Evolutionary conservation across 2,888 invertebrate genomes (phyloP).

Genomic region (Lasius platythorax): DNA sequence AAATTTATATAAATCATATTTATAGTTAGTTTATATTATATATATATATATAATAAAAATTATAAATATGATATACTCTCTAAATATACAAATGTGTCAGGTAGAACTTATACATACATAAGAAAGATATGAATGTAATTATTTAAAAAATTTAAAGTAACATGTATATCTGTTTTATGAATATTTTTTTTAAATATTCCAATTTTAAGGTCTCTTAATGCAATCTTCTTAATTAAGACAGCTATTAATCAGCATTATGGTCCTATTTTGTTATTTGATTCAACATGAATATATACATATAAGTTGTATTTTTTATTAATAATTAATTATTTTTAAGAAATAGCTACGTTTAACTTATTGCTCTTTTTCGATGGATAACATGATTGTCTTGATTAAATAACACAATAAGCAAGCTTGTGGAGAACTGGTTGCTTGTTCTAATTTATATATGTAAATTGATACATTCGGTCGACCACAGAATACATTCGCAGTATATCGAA

Average conservation of each 20-base stretch:
- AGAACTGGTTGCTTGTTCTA: background rate
- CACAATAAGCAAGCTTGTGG: background rate
- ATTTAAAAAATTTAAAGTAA: background rate
- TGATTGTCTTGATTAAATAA: constrained; percentile 54
- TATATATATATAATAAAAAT: background rate
- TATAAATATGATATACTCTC: background rate
- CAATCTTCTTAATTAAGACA: background rate
- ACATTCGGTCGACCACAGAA: no score
- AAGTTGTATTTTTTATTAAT: background rate
- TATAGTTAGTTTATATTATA: background rate
- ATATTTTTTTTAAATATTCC: background rate
- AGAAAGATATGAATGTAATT: background rate
- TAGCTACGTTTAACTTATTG: background rate
- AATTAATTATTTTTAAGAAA: background rate
- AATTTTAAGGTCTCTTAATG: background rate
- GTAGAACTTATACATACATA: background rate
- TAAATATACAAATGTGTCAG: background rate
- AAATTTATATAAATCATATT: background rate
- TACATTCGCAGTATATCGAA: background rate
- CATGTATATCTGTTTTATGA: background rate
- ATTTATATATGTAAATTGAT: background rate
- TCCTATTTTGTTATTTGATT: background rate
- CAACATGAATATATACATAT: background rate
- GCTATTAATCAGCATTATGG: background rate
- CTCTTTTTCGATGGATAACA: constrained; percentile 4